These are phyloP conservation scores for Mamestra brassicae DNA, from an alignment of 2,888 invertebrate species.

Conservation along the genomic window DNA sequence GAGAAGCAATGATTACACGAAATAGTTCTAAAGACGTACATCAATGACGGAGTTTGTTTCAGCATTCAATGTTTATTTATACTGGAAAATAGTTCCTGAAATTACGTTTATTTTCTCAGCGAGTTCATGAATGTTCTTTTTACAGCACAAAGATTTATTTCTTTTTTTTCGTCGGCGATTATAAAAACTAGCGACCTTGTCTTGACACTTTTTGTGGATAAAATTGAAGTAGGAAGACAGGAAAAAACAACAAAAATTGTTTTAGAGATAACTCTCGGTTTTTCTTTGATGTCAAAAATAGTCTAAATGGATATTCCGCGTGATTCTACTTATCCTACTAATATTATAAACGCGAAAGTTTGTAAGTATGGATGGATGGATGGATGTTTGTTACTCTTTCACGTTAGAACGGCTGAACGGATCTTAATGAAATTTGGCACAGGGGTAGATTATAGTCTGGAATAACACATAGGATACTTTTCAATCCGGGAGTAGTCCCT, in stretches of 20 bases:
- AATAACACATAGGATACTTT: too few relatives aligned
- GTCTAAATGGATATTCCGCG: not conserved
- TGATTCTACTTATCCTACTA: too few relatives aligned
- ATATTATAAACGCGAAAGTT: too few relatives aligned
- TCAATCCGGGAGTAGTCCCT: too few relatives aligned
- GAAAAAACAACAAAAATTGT: conserved; percentile 26
- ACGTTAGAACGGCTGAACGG: too few relatives aligned
- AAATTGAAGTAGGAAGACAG: conserved; percentile 11
- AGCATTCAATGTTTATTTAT: conserved; percentile 38
- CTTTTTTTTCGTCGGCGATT: conserved; percentile 13
- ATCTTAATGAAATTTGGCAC: too few relatives aligned
- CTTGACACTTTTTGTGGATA: conserved; percentile 21
- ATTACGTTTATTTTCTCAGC: conserved; percentile 44
- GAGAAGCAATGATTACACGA: conserved; percentile 17
- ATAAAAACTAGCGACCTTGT: conserved; percentile 32
- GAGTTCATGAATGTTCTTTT: conserved; percentile 53
- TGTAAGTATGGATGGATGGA: too few relatives aligned
- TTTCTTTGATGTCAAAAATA: conserved; percentile 38
- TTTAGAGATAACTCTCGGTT: not conserved
- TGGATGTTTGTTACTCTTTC: too few relatives aligned
- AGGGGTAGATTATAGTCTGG: too few relatives aligned
- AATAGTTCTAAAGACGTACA: conserved; percentile 27
- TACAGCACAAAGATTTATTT: conserved; percentile 38
- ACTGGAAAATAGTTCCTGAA: conserved; percentile 36
- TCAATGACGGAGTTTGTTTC: conserved; percentile 32